Base-by-base conservation (phyloP, 2,888 invertebrate genomes). In the Drosophila melanosoma region DNA sequence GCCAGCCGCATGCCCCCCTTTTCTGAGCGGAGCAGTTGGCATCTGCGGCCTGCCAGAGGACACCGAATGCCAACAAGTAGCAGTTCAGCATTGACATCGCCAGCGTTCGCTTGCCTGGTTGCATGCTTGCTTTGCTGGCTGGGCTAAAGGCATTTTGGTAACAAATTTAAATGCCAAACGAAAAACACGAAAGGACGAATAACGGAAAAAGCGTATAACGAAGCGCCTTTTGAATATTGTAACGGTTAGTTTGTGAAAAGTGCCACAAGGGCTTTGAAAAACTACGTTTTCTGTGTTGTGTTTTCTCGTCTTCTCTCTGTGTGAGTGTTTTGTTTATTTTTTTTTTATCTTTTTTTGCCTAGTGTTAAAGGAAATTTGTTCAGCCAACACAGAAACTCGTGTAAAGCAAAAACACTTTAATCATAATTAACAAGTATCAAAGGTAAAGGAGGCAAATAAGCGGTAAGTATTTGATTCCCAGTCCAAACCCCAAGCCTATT, bases 21-120 rank as follows among this genome's bases (percentile, higher is more conserved):
- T n/a, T 49, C 54, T 64, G 45, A 23, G 54, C 53, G 33, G 51
- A 57, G 70, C 67, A 36, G 65, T 71, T 84, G 71, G 82, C 85
- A 79, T 77, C 83, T 71, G 69, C 74, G 70, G 81, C 72, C 58
- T 74, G 78, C 51, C 74, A 62, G 85, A 75, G 83, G 78, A 74
- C 69, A 61, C 58, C 69, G 77, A 76, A 89, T 83, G 87, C 86
- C 86, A 86, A 86, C 86, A 86, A 89, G 86, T 86, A 86, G 86
- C 86, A 86, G 81, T 86, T 84, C 77, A 84, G 89, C 86, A 87
- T 86, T 87, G 86, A 89, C 80, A 81, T 79, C 82, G 83, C 73
- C 79, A 83, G 84, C 82, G 89, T 89, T 74, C 89, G 82, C 79
- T 83, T 86, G 84, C 77, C 8, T 40, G 40, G 40, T 40, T 40